Base-by-base conservation (phyloP, 2,113 vertebrate species). In the Myrmecophaga tridactyla region DNA sequence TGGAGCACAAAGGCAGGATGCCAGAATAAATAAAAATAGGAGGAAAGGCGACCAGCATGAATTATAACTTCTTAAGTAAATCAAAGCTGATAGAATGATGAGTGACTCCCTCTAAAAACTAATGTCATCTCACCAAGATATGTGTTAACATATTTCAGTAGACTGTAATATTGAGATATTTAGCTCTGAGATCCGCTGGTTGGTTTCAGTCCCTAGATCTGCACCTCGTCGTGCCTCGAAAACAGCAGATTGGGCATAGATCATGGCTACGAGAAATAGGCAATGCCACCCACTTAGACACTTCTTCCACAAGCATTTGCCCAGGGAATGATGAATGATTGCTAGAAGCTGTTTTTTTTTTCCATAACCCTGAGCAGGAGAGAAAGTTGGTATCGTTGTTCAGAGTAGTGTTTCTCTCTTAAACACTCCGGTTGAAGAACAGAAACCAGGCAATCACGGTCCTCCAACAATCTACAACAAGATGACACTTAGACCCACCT, bases 201-300 rank as follows among this genome's bases (percentile, higher is more conserved):
- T n/a, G 1, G 3, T 23, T 41, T 0, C 3, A 20, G 13, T 56
- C 23, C 20, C 10, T 1, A 0, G 21, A 18, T 56, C 48, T 56
- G 14, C 46, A 27, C 48, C 18, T 76, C 12, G 7, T 0, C 0
- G 17, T 36, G 11, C 29, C 53, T 86, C 70, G 34, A 2, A 41
- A 8, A 80, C 76, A 11, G 29, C 18, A 18, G 53, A 48, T 48
- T 11, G 11, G 60, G 27, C 27, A 34, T 72, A 90, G 17, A 4
- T 3, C 6, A 39, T 8, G 36, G 11, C 27, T 8, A 0, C 27
- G 12, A 48, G 13, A 78, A 86, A 83, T 2, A 6, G 60, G 27
- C 29, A 39, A 0, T n/a, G 9, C 31, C 46, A 18, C 48, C 36
- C 18, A 10, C 36, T 51, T 14, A 31, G 34, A 60, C 3, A 9